Percentiles rank a stretch among this genome's conserved stretches.
phyloP scores from a whole-genome alignment of 2,797 vertebrate genomes.

The Xiphorhynchus erythropygius region DNA sequence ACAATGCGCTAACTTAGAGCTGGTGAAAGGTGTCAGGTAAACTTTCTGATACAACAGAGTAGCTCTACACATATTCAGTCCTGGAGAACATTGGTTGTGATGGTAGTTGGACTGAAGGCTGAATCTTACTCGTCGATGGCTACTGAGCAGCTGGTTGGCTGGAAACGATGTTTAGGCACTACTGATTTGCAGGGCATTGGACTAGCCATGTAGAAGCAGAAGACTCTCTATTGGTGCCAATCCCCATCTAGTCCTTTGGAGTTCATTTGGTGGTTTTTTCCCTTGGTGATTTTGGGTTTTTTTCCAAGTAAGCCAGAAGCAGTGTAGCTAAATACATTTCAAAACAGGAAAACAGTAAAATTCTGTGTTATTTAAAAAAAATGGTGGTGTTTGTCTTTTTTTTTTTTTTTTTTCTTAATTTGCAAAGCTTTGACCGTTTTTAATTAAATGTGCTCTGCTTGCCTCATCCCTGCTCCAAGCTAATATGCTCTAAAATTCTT shows the following conservation, averaged over 20 bases:
- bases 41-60: background rate
- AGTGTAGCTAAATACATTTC: background rate
- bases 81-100: background rate
- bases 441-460: background rate
- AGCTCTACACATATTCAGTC: background rate
- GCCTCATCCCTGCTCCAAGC: background rate
- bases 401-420: background rate
- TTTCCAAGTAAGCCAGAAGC: background rate
- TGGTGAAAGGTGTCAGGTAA: slow-evolving; percentile 16
- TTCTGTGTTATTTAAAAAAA: background rate
- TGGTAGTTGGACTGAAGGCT: background rate
- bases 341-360: background rate
- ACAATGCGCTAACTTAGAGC: background rate
- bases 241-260: slow-evolving; percentile 25
- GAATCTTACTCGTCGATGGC: background rate
- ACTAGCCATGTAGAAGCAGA: background rate
- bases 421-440: background rate
- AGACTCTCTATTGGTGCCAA: background rate
- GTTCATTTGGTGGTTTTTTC: background rate
- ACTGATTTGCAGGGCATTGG: slow-evolving; percentile 18
- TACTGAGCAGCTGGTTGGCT: background rate
- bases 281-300: background rate
- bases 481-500: background rate
- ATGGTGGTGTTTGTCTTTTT: background rate
- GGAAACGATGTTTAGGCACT: slow-evolving; percentile 37